Evolutionary conservation across 1,140 invertebrate species (phyloP).

Genomic region (Orussus abietinus): DNA sequence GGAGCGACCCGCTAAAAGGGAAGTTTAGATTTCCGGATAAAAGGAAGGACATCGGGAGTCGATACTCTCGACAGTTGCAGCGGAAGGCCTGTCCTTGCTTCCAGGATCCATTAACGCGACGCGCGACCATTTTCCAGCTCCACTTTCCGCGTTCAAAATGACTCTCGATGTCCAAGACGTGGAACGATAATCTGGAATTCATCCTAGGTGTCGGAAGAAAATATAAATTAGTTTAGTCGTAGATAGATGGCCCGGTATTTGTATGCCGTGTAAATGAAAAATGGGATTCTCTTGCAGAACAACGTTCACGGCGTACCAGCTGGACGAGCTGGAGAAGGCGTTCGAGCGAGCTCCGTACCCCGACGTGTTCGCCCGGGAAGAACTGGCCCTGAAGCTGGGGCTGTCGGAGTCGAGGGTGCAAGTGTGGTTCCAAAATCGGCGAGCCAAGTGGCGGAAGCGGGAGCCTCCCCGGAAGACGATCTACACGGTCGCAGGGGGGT

Average conservation of each 20-base stretch:
- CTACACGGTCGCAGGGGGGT: conserved; percentile 61
- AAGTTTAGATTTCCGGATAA: conserved; percentile 12
- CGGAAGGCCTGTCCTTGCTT: too few relatives aligned
- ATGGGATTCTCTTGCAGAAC: conserved; percentile 63
- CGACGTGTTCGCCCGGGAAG: conserved; percentile 93
- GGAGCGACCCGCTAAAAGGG: background rate
- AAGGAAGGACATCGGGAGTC: too few relatives aligned
- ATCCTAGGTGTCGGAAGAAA: too few relatives aligned
- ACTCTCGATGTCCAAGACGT: too few relatives aligned
- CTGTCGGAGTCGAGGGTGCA: conserved; percentile 92
- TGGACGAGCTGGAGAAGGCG: conserved; percentile 90
- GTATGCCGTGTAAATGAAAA: too few relatives aligned
- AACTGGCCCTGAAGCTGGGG: conserved; percentile 84
- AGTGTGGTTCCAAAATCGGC: conserved; percentile 91
- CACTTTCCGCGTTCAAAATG: too few relatives aligned
- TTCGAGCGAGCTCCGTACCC: conserved; percentile 95
- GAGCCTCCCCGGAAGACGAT: conserved; percentile 94
- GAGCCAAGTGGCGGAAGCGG: conserved; percentile 96
- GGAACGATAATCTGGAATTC: too few relatives aligned
- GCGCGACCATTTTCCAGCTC: too few relatives aligned
- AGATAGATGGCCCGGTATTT: too few relatives aligned
- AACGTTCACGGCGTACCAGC: conserved; percentile 92
- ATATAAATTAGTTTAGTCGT: too few relatives aligned
- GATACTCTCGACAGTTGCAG: too few relatives aligned
- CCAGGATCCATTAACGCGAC: too few relatives aligned